Conservation (phyloP, 2,113 vertebrate genomes). For the Boleophthalmus pectinirostris region DNA sequence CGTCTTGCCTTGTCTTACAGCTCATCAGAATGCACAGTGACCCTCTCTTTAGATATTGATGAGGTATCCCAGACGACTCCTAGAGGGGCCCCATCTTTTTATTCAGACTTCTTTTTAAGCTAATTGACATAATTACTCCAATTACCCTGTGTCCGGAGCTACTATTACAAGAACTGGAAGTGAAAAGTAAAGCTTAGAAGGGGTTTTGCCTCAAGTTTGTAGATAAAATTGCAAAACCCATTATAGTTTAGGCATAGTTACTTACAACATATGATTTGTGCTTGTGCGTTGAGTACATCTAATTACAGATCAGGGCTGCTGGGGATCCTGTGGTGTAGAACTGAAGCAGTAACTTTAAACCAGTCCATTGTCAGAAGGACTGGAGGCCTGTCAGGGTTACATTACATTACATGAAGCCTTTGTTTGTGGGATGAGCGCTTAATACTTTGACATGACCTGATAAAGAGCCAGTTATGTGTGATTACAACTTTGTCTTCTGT, state of each 20-base stretch:
- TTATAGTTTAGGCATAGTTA: not conserved
- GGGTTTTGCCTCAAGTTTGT: not conserved
- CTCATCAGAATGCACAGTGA: constrained; percentile 58
- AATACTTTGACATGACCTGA: constrained; percentile 7
- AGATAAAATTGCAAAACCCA: not conserved
- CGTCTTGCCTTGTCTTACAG: constrained; percentile 29
- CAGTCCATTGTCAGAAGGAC: constrained; percentile 16
- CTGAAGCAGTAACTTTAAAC: constrained; percentile 58
- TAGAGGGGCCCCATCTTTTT: constrained; percentile 18
- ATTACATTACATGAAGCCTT: constrained; percentile 6
- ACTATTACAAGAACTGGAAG: not conserved
- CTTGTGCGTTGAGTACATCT: constrained; percentile 36
- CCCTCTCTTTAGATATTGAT: constrained; percentile 66
- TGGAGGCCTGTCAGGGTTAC: constrained; percentile 17
- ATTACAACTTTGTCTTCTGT: not conserved
- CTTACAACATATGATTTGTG: not conserved
- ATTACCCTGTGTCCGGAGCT: constrained; percentile 25
- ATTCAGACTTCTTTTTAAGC: constrained; percentile 20
- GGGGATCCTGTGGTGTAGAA: constrained; percentile 42
- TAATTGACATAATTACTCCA: constrained; percentile 30
- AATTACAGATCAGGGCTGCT: constrained; percentile 71
- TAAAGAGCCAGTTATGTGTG: not conserved
- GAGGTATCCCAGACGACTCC: constrained; percentile 44
- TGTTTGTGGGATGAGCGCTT: not conserved
- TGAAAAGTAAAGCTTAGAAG: not conserved